Percentiles rank a stretch among this genome's conserved stretches.
These are phyloP conservation scores for Cladopsammia gracilis DNA, from an alignment of 64 coral and sea anemone genomes.

Conservation along the genomic window DNA sequence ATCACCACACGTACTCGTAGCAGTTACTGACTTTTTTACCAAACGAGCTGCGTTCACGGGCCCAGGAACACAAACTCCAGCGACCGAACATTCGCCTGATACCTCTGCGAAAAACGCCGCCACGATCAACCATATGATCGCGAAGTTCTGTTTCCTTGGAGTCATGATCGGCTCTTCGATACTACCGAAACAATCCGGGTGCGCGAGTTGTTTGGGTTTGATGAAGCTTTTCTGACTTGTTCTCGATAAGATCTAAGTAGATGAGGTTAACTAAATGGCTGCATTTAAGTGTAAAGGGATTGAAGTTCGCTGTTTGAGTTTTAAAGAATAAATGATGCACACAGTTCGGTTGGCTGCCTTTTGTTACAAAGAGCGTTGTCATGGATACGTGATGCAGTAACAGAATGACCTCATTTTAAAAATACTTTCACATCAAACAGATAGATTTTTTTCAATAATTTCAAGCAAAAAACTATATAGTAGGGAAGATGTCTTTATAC, in stretches of 20 bases:
- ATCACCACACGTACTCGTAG: slow-evolving; percentile 83
- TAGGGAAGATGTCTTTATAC: no score
- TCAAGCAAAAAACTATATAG: no score
- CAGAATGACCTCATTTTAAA: slow-evolving; percentile 1
- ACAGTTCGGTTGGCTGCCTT: neutral
- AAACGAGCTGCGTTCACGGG: slow-evolving; percentile 60
- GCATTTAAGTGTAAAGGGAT: neutral
- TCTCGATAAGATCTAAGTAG: neutral
- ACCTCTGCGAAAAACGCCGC: slow-evolving; percentile 42
- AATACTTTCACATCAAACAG: neutral
- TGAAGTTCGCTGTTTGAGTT: slow-evolving; percentile 5
- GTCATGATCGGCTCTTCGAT: neutral
- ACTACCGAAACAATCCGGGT: neutral
- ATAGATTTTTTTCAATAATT: no score
- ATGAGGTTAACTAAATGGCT: neutral
- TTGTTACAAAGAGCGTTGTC: neutral
- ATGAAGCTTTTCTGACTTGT: neutral
- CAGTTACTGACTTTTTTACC: slow-evolving; percentile 8
- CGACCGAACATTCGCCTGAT: neutral
- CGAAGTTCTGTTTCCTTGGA: neutral
- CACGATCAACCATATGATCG: slow-evolving; percentile 29
- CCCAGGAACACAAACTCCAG: slow-evolving; percentile 69
- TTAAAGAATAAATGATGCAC: neutral
- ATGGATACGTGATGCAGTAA: slow-evolving; percentile 14
- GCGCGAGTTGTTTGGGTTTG: neutral